A percentile compares a stretch with the other conserved stretches of the same genome.
Conservation (phyloP, 2,888 invertebrate genomes). For the Cephus spinipes region DNA sequence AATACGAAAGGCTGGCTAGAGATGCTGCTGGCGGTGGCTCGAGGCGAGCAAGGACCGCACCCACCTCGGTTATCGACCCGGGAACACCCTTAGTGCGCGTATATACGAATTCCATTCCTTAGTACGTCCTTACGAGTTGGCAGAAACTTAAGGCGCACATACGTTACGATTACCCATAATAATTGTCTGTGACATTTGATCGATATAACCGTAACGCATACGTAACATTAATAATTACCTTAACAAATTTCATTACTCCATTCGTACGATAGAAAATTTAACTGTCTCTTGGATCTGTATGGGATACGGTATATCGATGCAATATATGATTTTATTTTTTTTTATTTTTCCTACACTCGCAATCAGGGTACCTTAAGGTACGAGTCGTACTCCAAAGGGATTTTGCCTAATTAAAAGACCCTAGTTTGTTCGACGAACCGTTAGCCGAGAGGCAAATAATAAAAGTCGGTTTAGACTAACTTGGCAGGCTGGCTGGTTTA, state of each 20-base stretch:
- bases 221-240: background rate
- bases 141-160: background rate
- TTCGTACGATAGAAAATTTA: no score
- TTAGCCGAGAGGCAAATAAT: slow-evolving; percentile 21
- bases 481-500: background rate
- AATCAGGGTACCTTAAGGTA: background rate
- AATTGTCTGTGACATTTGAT: background rate
- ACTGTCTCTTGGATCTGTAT: background rate
- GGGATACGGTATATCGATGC: background rate
- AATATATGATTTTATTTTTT: no score
- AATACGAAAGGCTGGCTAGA: slow-evolving; percentile 31
- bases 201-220: background rate
- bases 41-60: slow-evolving; percentile 53
- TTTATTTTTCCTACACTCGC: background rate
- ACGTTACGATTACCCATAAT: background rate
- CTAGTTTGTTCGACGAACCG: background rate
- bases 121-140: background rate
- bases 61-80: slow-evolving; percentile 59
- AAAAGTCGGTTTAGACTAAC: slow-evolving; percentile 28
- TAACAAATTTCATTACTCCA: no score
- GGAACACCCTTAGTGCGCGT: slow-evolving; percentile 49
- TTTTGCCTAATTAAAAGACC: background rate
- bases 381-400: background rate
- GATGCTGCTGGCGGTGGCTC: slow-evolving; percentile 38
- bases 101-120: slow-evolving; percentile 48